Evolutionary conservation across 2,888 invertebrate species (phyloP).

Genomic region (Chouioia cunea): DNA sequence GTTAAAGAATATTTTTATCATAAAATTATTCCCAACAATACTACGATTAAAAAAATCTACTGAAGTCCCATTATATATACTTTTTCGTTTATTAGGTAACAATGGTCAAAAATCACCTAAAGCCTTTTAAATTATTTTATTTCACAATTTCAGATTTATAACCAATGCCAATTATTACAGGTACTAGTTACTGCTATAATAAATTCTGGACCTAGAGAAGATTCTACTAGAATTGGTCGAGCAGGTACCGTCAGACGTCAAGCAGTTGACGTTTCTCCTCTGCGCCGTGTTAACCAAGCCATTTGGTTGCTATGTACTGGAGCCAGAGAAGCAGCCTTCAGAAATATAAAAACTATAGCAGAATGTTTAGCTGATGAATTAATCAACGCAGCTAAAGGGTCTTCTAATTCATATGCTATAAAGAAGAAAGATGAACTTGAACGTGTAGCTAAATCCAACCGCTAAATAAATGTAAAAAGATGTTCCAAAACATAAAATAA

Average conservation of each 20-base stretch:
- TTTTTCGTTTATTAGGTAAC: too few relatives aligned
- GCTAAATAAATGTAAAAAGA: constrained; percentile 84
- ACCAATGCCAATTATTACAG: constrained; percentile 68
- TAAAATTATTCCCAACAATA: too few relatives aligned
- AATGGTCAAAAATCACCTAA: too few relatives aligned
- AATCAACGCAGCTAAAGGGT: constrained; percentile 99
- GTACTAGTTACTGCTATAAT: constrained; percentile 97
- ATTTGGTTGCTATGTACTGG: constrained; percentile 99
- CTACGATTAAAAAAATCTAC: too few relatives aligned
- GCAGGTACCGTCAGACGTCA: constrained; percentile 99
- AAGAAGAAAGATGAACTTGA: constrained; percentile 99
- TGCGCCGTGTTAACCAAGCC: constrained; percentile 98
- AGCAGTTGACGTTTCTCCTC: constrained; percentile 98
- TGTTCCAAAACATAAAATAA: too few relatives aligned
- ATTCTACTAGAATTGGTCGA: constrained; percentile 99
- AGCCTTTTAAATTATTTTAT: too few relatives aligned
- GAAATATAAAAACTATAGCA: constrained; percentile 99
- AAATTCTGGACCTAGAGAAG: constrained; percentile 99
- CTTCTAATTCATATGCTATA: constrained; percentile 99
- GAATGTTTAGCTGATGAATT: constrained; percentile 99
- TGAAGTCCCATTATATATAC: too few relatives aligned
- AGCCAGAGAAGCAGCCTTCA: constrained; percentile 98
- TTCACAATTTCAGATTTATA: too few relatives aligned
- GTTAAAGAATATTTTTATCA: too few relatives aligned
- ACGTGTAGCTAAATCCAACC: constrained; percentile 99